Percentiles rank a stretch among this genome's conserved stretches.
phyloP scores from a whole-genome alignment of 1,140 invertebrate species.

The Cyphomyrmex costatus region DNA sequence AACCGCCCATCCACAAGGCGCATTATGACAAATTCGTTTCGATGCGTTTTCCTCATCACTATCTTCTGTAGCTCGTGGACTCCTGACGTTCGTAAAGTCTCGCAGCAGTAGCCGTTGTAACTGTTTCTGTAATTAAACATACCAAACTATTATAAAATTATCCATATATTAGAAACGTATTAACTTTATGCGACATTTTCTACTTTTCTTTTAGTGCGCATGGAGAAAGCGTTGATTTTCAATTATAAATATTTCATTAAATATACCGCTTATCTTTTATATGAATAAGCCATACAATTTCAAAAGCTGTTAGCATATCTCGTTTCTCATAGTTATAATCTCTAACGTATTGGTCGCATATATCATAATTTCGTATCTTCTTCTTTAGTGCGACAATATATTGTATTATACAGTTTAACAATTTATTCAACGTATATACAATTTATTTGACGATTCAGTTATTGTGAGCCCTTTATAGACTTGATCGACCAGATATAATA shows the following conservation, averaged over 20 bases:
- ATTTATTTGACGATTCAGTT: neutral
- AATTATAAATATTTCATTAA: neutral
- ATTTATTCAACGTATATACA: neutral
- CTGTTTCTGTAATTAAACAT: constrained; percentile 16
- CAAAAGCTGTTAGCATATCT: neutral
- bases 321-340: neutral
- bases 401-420: neutral
- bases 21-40: constrained; percentile 70
- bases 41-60: neutral
- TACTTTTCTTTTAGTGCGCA: neutral
- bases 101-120: neutral
- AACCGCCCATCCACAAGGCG: constrained; percentile 90
- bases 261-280: neutral
- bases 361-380: neutral
- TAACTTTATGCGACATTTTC: neutral
- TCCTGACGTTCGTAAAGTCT: neutral
- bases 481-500: too few species aligned
- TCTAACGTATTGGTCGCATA: neutral
- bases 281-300: neutral
- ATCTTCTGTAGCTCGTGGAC: neutral
- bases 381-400: neutral
- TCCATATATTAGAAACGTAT: neutral
- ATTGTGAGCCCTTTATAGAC: neutral
- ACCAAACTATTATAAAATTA: neutral
- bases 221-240: neutral